Percentiles rank a stretch among this genome's conserved stretches.
phyloP scores from a whole-genome alignment of 2,797 vertebrate genomes.

The Amblyopsis hoosieri region DNA sequence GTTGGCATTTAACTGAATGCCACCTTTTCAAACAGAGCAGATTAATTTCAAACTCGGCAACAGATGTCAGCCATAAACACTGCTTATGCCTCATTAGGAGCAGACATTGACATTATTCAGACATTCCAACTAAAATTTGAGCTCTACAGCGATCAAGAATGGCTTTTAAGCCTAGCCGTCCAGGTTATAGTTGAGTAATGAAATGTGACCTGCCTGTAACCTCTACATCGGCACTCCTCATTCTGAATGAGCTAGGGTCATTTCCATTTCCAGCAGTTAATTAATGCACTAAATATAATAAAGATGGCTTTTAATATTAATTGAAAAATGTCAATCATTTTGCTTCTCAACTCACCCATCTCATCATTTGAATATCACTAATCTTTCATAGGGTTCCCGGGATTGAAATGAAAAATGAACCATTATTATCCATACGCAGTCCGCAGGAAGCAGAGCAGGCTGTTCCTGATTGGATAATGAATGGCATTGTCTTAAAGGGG shows the following conservation, averaged over 20 bases:
- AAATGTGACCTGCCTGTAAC: constrained; percentile 16
- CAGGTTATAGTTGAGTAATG: constrained; percentile 26
- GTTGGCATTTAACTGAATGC: no score
- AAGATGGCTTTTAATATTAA: constrained; percentile 52
- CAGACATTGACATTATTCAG: constrained; percentile 40
- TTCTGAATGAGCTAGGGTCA: constrained; percentile 43
- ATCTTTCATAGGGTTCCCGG: constrained; percentile 37
- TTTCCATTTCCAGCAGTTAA: constrained; percentile 58
- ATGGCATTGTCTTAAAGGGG: constrained; percentile 29
- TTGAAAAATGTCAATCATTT: constrained; percentile 69
- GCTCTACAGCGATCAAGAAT: constrained; percentile 45
- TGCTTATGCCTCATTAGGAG: constrained; percentile 41
- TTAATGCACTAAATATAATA: constrained; percentile 54
- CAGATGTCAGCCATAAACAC: constrained; percentile 36
- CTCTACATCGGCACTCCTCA: constrained; percentile 29
- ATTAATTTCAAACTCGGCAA: constrained; percentile 24
- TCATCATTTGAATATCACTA: constrained; percentile 37
- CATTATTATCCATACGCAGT: constrained; percentile 50
- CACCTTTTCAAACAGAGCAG: constrained; percentile 54
- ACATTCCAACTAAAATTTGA: constrained; percentile 38
- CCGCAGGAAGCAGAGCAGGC: constrained; percentile 6
- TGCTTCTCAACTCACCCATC: constrained; percentile 34
- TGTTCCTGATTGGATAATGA: constrained; percentile 43
- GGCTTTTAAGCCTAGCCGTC: constrained; percentile 15
- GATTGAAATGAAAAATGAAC: constrained; percentile 63